Base-by-base conservation (phyloP, 2,888 invertebrate species). In the Pseudanteris insignis region DNA sequence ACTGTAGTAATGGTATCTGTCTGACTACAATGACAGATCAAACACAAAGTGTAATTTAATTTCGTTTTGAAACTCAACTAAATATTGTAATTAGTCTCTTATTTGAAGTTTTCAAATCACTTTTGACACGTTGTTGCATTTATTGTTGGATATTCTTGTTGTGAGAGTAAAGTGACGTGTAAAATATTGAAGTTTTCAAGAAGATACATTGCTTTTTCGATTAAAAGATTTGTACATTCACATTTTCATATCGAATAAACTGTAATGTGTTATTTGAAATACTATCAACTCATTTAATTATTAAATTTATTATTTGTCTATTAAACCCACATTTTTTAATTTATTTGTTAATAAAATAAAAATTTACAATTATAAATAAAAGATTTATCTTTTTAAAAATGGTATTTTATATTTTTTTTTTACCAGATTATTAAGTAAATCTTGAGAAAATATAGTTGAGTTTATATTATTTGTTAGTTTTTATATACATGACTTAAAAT, bases 131-230 rank as follows among this genome's bases (percentile, higher is more conserved):
- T 57, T 57, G 48, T 57, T 57, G 47, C 48, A 57, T 48, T 48
- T 48, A 57, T 57, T 57, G 57, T 57, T 57, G 48, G 57, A 48
- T 48, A 32, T 57, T 57, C 57, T 57, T 57, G 57, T 57, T 57
- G 57, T 57, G 48, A 57, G 43, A 40, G 37, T 43, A 34, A 57
- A 57, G 32, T 48, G 57, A 48, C 47, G 41, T 55, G 55, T 46
- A 55, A 47, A 55, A 38, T 55, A 41, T 47, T 24, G 8, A 55
- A 36, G 44, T 53, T 54, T 46, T 46, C 32, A 54, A 36, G 7
- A 24, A 54, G 34, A 12, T 34, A 47, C 29, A 55, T 47, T 43
- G 41, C 36, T 57, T 57, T 57, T 43, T 36, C 29, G 32, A 47
- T 41, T 57, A 54, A 46, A 54, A 54, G n/a, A 54, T 54, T 44